Evolutionary conservation across 1,140 invertebrate genomes (phyloP).

Genomic region (Wiebesia pumilae): DNA sequence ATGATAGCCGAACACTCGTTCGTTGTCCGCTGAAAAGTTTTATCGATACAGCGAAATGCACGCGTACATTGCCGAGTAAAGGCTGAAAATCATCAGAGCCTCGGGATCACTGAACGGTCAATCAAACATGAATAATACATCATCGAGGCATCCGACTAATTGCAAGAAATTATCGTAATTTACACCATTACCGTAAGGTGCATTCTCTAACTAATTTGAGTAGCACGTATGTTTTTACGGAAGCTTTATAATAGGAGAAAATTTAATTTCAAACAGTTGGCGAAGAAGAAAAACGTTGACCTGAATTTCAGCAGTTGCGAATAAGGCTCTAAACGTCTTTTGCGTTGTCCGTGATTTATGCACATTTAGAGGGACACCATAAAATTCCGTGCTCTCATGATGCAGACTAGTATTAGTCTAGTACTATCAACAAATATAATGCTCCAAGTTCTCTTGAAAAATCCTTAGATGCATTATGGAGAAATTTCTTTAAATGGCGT

Average conservation of each 20-base stretch:
- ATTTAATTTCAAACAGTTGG: not conserved
- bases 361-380: constrained; percentile 4
- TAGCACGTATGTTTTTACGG: not conserved
- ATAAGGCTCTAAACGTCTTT: not conserved
- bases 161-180: not conserved
- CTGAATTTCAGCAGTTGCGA: not conserved
- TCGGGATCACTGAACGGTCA: too few species aligned
- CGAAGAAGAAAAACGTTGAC: not conserved
- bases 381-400: constrained; percentile 13
- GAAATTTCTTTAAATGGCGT: constrained; percentile 34
- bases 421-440: not conserved
- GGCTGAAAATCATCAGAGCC: too few species aligned
- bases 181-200: not conserved
- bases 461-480: constrained; percentile 3
- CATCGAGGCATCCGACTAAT: not conserved
- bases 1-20: too few species aligned
- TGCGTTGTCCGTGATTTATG: constrained; percentile 22
- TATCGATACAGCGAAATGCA: too few species aligned
- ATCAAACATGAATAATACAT: not conserved
- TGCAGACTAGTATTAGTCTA: too few species aligned
- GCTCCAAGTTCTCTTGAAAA: not conserved
- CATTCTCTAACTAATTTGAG: not conserved
- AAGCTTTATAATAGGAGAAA: not conserved
- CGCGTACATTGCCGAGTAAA: too few species aligned
- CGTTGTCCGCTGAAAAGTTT: too few species aligned